Percentiles rank a stretch among this genome's conserved stretches.
phyloP scores from a whole-genome alignment of 2,113 vertebrate species.

The Phaethon lepturus region DNA sequence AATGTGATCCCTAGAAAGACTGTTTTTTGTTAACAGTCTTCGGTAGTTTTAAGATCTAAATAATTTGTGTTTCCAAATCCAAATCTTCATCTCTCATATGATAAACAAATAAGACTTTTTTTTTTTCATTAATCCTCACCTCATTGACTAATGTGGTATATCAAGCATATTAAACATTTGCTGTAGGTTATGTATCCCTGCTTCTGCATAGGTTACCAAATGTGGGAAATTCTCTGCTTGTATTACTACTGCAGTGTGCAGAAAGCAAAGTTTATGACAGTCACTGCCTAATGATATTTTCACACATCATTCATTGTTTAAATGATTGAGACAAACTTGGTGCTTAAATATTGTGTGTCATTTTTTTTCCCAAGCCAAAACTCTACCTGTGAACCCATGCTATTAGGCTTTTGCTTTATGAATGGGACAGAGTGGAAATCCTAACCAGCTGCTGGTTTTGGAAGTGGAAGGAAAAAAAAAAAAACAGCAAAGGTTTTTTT shows the following conservation, averaged over 20 bases:
- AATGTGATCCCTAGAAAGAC: background rate
- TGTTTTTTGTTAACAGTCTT: background rate
- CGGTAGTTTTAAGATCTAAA: background rate
- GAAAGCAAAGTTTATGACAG: slow-evolving; percentile 10
- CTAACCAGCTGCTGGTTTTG: background rate
- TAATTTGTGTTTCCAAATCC: slow-evolving; percentile 37
- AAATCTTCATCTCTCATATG: background rate
- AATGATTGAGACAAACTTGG: background rate
- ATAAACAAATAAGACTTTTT: background rate
- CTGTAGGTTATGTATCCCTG: background rate
- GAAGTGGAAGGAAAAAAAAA: background rate
- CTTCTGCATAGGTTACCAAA: background rate
- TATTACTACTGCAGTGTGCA: slow-evolving; percentile 4
- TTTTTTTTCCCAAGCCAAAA: background rate
- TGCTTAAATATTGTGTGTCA: background rate
- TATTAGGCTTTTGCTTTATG: background rate
- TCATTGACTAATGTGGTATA: background rate
- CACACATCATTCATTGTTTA: background rate
- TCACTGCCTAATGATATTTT: slow-evolving; percentile 23
- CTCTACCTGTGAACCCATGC: background rate
- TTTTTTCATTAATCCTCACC: background rate
- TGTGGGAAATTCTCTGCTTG: background rate
- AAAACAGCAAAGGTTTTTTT: background rate
- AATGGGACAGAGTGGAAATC: background rate
- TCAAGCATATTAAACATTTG: background rate